Percentiles rank a stretch among this genome's conserved stretches.
Conservation (phyloP, 2,113 vertebrate species). For the Hassar affinis region DNA sequence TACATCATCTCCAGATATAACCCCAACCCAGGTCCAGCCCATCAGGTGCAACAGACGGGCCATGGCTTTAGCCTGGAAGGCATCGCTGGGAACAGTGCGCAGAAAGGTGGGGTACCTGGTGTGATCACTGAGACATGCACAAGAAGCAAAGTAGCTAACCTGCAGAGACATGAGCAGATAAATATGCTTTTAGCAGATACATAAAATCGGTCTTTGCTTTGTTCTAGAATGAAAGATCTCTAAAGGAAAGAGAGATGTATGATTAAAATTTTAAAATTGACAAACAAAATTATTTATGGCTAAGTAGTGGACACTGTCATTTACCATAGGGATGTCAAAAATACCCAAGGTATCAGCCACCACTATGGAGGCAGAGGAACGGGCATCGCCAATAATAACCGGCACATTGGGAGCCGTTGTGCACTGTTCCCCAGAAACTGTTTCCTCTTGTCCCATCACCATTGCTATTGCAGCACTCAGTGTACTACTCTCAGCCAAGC, state of each 20-base stretch:
- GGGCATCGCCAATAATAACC: constrained; percentile 60
- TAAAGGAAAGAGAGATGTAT: neutral
- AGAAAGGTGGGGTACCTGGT: constrained; percentile 57
- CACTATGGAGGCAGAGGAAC: constrained; percentile 58
- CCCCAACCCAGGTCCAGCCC: constrained; percentile 60
- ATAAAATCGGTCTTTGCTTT: neutral
- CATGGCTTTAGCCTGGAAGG: constrained; percentile 57
- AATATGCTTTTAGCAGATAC: neutral
- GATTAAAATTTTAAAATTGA: neutral
- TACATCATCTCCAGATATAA: constrained; percentile 59
- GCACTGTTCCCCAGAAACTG: constrained; percentile 45
- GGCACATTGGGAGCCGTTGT: constrained; percentile 39
- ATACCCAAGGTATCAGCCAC: constrained; percentile 59
- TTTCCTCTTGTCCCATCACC: constrained; percentile 52
- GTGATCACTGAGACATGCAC: constrained; percentile 46
- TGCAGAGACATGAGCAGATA: constrained; percentile 23
- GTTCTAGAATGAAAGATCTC: neutral
- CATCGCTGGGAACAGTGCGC: constrained; percentile 58
- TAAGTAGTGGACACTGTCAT: neutral
- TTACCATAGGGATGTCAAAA: constrained; percentile 66
- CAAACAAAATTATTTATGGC: neutral
- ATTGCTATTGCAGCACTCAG: constrained; percentile 56
- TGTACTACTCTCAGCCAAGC: constrained; percentile 58
- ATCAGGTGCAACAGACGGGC: constrained; percentile 55
- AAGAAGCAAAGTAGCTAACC: constrained; percentile 59